These are phyloP conservation scores for Hemiprocne comata DNA, from an alignment of 2,113 vertebrate genomes.

Conservation along the genomic window DNA sequence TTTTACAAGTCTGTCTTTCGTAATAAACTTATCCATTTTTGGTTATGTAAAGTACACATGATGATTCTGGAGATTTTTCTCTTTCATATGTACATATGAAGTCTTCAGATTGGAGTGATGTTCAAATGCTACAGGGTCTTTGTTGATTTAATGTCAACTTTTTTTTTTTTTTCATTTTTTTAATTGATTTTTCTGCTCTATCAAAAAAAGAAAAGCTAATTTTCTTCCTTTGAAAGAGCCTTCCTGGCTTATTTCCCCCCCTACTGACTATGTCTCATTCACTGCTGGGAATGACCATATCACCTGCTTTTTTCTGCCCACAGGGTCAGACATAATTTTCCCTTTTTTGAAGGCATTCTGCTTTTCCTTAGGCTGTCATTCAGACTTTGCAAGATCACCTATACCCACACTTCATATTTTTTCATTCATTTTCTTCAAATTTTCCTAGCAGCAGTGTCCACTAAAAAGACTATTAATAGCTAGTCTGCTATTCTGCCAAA, in stretches of 20 bases:
- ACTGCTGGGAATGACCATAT: not conserved
- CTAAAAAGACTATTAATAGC: not conserved
- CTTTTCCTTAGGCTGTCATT: not conserved
- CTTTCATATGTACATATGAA: not conserved
- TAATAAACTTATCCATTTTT: not conserved
- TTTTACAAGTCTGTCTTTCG: not conserved
- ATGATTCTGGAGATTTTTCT: not conserved
- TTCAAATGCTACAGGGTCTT: not conserved
- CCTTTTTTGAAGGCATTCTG: not conserved
- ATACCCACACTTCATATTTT: not conserved
- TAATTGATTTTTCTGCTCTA: not conserved
- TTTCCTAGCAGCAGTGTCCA: not conserved
- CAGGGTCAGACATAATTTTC: not conserved
- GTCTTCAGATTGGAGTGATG: not conserved
- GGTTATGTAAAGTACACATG: not conserved
- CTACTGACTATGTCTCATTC: not conserved
- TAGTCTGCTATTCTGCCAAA: not conserved
- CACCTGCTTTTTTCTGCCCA: not conserved
- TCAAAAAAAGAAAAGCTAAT: not conserved
- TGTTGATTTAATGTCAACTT: not conserved
- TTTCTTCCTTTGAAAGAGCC: not conserved
- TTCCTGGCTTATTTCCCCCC: not conserved
- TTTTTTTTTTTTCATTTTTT: not conserved
- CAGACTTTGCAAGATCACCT: not conserved
- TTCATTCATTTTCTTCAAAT: not conserved